These are phyloP conservation scores for Trichomalopsis sarcophagae DNA, from an alignment of 1,140 invertebrate species.

Conservation along the genomic window DNA sequence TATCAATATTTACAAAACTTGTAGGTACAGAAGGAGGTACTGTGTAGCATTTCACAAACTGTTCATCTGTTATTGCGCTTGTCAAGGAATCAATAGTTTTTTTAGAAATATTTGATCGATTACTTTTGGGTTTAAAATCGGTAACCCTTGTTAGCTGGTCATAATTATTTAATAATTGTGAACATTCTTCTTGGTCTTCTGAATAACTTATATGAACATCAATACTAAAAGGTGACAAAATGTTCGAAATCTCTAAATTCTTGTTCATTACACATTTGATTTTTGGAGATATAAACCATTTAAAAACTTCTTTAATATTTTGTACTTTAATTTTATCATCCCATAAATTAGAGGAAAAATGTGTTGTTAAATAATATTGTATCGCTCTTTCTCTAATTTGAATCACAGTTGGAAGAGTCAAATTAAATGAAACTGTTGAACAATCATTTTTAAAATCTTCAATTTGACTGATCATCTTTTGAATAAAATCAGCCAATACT, in stretches of 20 bases:
- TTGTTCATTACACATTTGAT: slow-evolving; percentile 72
- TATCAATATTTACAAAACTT: slow-evolving; percentile 66
- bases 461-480: slow-evolving; percentile 56
- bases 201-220: slow-evolving; percentile 74
- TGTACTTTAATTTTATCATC: slow-evolving; percentile 61
- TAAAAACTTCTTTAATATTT: slow-evolving; percentile 81
- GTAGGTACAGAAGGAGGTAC: slow-evolving; percentile 72
- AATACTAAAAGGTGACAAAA: slow-evolving; percentile 76
- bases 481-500: slow-evolving; percentile 69
- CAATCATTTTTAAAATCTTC: slow-evolving; percentile 67
- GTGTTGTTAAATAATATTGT: slow-evolving; percentile 66
- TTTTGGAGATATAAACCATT: slow-evolving; percentile 74
- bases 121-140: slow-evolving; percentile 55
- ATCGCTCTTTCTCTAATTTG: slow-evolving; percentile 73
- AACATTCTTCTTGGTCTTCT: slow-evolving; percentile 76
- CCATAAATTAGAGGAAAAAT: slow-evolving; percentile 58
- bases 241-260: slow-evolving; percentile 66
- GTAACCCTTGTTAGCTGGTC: slow-evolving; percentile 51
- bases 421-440: slow-evolving; percentile 72
- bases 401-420: slow-evolving; percentile 74
- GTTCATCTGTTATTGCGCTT: slow-evolving; percentile 66
- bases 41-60: slow-evolving; percentile 72
- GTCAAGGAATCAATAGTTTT: slow-evolving; percentile 76
- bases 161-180: slow-evolving; percentile 70
- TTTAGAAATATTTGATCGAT: slow-evolving; percentile 71